phyloP scores from a whole-genome alignment of 2,113 vertebrate species.

The Climacteris rufus region DNA sequence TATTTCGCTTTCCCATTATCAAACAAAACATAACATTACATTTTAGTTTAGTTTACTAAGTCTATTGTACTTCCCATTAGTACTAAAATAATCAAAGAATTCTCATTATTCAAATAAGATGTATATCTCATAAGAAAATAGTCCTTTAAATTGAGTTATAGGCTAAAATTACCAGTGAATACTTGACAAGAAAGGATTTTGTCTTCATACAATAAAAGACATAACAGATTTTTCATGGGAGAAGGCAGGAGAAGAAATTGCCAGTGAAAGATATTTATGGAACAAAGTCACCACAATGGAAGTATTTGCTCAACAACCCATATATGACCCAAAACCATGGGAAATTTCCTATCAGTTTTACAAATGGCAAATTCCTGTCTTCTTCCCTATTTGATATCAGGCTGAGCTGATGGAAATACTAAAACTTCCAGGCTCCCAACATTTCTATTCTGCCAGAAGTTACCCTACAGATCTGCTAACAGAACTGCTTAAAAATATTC shows the following conservation, averaged over 20 bases:
- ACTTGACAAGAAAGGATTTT: background rate
- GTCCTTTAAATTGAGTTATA: background rate
- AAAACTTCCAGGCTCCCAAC: background rate
- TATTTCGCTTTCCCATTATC: background rate
- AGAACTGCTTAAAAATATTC: background rate
- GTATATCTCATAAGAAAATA: slow-evolving; percentile 21
- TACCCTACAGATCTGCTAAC: background rate
- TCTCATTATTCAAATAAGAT: slow-evolving; percentile 27
- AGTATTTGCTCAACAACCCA: background rate
- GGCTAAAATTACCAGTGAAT: background rate
- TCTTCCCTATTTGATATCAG: background rate
- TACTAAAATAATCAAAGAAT: background rate
- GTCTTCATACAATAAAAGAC: background rate
- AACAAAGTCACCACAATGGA: background rate
- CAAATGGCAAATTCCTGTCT: background rate
- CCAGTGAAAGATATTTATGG: background rate
- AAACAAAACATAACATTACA: slow-evolving; percentile 40
- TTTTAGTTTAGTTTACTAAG: background rate
- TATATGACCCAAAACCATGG: background rate
- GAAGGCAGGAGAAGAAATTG: background rate
- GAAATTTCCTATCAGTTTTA: background rate
- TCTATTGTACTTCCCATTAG: background rate
- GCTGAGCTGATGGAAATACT: background rate
- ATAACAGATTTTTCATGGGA: background rate
- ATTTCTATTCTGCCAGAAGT: background rate